Base-by-base conservation (phyloP, 1,140 invertebrate species). In the Megalonaias nervosa region DNA sequence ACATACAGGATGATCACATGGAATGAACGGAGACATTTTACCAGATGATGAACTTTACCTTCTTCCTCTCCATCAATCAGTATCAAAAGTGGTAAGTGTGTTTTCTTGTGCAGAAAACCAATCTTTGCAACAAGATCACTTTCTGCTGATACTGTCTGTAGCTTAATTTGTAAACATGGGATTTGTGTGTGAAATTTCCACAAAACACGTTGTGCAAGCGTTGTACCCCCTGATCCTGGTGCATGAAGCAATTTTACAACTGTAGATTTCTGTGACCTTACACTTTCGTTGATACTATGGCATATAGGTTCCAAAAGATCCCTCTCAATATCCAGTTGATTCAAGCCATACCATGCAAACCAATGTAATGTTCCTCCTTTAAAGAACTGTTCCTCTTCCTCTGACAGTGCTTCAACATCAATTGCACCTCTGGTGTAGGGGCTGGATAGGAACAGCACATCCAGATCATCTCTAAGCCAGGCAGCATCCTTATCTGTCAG, bases 31-130 rank as follows among this genome's bases (percentile, higher is more conserved):
- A 19, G 19, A 48, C 21, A 31, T 23, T 26, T 79, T 12, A 58
- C 26, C 19, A 85, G 55, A 14, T 62, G 67, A 17, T 80, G 68
- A 2, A 84, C 70, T 69, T 71, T 75, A 11, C 74, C 23, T 75
- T 85, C 84, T 11, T 84, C 82, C 61, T 82, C 84, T 56, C 84
- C 84, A 61, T 85, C 84, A n/a, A 85, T 19, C 1, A 85, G 61
- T n/a, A 80, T 57, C 58, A 84, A 16, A 9, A 84, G 64, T 14
- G 80, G 77, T 75, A 67, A 60, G 12, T 69, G 17, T 58, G 80
- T 80, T 74, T 67, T 76, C 17, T 74, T 71, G 75, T 71, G 60
- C 14, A 81, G 31, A 57, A 65, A 72, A 15, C 68, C 31, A 71
- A 79, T 74, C 55, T 70, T 74, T 69, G 77, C 75, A 55, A 56